Percentiles rank a stretch among this genome's conserved stretches.
Conservation (phyloP, 2,113 vertebrate genomes). For the Sebastes schlegelii region DNA sequence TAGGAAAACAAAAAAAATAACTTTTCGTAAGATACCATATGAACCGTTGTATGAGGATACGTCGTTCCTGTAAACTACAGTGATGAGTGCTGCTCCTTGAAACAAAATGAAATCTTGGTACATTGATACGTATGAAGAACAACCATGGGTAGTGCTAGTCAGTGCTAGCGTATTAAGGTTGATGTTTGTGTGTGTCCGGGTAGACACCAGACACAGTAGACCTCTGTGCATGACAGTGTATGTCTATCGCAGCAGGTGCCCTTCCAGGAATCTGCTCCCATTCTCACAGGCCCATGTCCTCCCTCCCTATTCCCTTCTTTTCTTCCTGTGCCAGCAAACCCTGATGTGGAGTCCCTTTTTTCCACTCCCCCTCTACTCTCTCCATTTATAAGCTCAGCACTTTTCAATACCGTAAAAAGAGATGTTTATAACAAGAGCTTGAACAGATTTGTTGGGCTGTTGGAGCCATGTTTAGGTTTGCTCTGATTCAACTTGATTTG, state of each 20-base stretch:
- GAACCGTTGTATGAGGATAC: too few relatives aligned
- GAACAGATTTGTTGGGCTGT: conserved; percentile 60
- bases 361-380: conserved; percentile 46
- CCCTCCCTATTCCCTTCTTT: conserved; percentile 44
- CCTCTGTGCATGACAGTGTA: conserved; percentile 54
- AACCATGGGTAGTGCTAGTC: too few relatives aligned
- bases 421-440: conserved; percentile 74
- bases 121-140: neutral
- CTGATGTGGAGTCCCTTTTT: conserved; percentile 43
- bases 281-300: conserved; percentile 47
- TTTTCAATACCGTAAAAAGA: conserved; percentile 80
- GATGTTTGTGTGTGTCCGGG: conserved; percentile 12
- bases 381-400: conserved; percentile 64
- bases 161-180: neutral
- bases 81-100: neutral
- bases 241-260: conserved; percentile 70
- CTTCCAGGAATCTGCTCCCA: conserved; percentile 75
- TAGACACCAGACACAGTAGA: conserved; percentile 42
- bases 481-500: conserved; percentile 56
- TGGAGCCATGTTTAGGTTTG: conserved; percentile 67
- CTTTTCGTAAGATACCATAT: too few relatives aligned
- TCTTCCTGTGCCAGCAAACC: conserved; percentile 68
- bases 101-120: neutral
- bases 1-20: too few relatives aligned
- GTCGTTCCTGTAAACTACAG: neutral